A percentile compares a stretch with the other conserved stretches of the same genome.
These are phyloP conservation scores for Silurus asotus DNA, from an alignment of 2,113 vertebrate genomes.

Conservation along the genomic window DNA sequence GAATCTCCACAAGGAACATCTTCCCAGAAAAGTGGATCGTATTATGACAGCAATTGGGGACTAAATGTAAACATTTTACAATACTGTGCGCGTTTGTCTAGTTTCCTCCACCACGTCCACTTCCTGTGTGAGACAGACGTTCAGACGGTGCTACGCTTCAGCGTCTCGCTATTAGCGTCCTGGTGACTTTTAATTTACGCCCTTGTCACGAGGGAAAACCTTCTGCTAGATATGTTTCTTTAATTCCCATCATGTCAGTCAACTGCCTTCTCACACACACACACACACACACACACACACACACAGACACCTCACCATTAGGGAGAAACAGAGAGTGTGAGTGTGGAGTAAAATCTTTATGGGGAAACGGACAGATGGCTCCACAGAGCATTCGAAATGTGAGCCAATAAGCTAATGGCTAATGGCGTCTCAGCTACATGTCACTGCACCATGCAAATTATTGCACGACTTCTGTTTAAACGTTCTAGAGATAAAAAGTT, in stretches of 20 bases:
- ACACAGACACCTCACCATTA: neutral
- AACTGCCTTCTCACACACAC: neutral
- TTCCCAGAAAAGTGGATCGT: no score
- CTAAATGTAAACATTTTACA: no score
- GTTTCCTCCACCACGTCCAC: neutral
- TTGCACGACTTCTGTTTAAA: neutral
- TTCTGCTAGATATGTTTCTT: neutral
- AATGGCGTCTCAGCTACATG: neutral
- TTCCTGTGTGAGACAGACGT: no score
- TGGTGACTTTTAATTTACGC: conserved; percentile 12
- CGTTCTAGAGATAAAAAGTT: neutral
- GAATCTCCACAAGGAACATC: no score
- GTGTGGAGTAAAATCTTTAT: conserved; percentile 9
- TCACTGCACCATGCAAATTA: neutral
- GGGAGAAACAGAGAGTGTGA: neutral
- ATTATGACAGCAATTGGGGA: no score
- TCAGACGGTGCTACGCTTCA: no score
- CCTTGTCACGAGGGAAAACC: neutral
- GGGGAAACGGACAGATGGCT: conserved; percentile 20
- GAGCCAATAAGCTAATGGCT: conserved; percentile 17
- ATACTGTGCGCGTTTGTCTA: no score
- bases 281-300: conserved; percentile 8
- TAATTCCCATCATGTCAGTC: neutral
- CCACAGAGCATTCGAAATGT: neutral
- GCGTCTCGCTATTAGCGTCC: neutral